phyloP scores from a whole-genome alignment of 2,113 vertebrate species.

The Macaca fascicularis region T2T-MFA8v1.1 NC_088378.1:155371501-155372000 shows the following conservation, averaged over 20 bases:
- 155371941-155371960: not conserved
- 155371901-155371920: not conserved
- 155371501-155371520: not conserved
- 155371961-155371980: no score
- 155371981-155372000: no score
- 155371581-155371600: not conserved
- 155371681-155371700: not conserved
- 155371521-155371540: not conserved
- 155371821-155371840: not conserved
- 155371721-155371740: not conserved
- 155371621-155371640: not conserved
- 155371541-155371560: not conserved
- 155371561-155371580: not conserved
- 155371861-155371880: not conserved
- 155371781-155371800: not conserved
- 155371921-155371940: not conserved
- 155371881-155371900: not conserved
- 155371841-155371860: not conserved
- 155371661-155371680: not conserved
- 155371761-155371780: not conserved
- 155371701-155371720: not conserved
- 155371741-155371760: not conserved
- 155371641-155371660: not conserved
- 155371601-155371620: not conserved
- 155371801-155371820: not conserved